phyloP scores from a whole-genome alignment of 2,888 invertebrate species.

The Clepsis dumicolana region DNA sequence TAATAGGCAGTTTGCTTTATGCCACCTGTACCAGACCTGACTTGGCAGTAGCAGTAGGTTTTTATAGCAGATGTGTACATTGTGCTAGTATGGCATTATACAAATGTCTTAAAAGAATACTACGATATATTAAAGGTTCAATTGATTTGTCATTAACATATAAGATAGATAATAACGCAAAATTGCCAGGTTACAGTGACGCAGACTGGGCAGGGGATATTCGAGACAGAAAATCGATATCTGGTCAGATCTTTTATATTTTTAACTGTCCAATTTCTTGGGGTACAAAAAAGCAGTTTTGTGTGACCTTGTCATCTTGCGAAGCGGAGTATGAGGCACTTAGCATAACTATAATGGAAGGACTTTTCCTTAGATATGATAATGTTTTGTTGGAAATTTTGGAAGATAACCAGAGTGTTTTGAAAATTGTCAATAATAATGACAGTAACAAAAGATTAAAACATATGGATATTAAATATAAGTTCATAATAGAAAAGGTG shows the following conservation, averaged over 20 bases:
- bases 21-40: constrained; percentile 35
- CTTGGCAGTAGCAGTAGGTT: constrained; percentile 29
- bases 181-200: constrained; percentile 37
- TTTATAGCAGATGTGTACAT: constrained; percentile 37
- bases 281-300: too few species aligned
- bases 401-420: constrained; percentile 33
- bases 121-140: constrained; percentile 20
- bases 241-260: constrained; percentile 35
- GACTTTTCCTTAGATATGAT: constrained; percentile 4
- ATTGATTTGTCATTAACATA: constrained; percentile 10
- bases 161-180: constrained; percentile 12
- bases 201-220: constrained; percentile 41
- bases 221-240: constrained; percentile 34
- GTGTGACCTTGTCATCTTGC: constrained; percentile 1
- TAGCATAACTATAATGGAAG: constrained; percentile 1
- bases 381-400: constrained; percentile 8
- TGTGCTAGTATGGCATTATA: constrained; percentile 32
- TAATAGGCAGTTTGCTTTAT: constrained; percentile 34
- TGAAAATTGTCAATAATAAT: constrained; percentile 16
- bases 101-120: constrained; percentile 13
- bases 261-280: constrained; percentile 33
- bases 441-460: constrained; percentile 24
- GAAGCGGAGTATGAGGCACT: constrained; percentile 9
- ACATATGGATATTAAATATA: constrained; percentile 38
- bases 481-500: constrained; percentile 26